Evolutionary conservation across 2,888 invertebrate species (phyloP).

Genomic region (Drosophila setosimentum): DNA sequence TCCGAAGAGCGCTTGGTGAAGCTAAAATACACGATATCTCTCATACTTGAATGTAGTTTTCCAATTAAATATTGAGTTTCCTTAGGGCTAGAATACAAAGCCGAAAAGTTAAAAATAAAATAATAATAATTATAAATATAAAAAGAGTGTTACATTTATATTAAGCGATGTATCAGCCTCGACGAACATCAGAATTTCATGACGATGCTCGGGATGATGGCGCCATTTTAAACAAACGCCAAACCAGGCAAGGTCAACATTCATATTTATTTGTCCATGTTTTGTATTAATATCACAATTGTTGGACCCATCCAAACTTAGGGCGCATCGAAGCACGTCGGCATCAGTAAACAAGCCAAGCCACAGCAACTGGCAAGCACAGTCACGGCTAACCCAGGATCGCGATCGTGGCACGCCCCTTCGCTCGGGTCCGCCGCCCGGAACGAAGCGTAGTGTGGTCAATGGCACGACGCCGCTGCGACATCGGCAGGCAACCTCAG

Average conservation of each 20-base stretch:
- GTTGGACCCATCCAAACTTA: slow-evolving; percentile 1
- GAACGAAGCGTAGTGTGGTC: slow-evolving; percentile 20
- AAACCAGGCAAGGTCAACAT: slow-evolving; percentile 61
- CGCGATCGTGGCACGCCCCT: slow-evolving; percentile 35
- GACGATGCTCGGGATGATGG: slow-evolving; percentile 67
- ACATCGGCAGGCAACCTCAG: slow-evolving; percentile 57
- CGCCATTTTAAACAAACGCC: slow-evolving; percentile 53
- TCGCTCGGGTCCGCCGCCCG: slow-evolving; percentile 11
- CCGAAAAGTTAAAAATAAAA: background rate
- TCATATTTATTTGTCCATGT: background rate
- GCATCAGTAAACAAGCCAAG: slow-evolving; percentile 17
- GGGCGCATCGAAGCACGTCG: slow-evolving; percentile 35
- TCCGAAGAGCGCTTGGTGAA: background rate
- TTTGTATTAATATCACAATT: background rate
- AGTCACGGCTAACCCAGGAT: slow-evolving; percentile 22
- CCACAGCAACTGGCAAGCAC: slow-evolving; percentile 29
- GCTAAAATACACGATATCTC: slow-evolving; percentile 6
- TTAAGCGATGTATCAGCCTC: slow-evolving; percentile 74
- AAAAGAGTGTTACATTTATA: background rate
- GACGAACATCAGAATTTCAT: slow-evolving; percentile 81
- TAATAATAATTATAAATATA: background rate
- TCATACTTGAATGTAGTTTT: background rate
- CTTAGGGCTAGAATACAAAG: background rate
- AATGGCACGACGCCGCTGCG: slow-evolving; percentile 48
- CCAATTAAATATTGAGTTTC: background rate